Evolutionary conservation across 2,888 invertebrate species (phyloP), one percentile per base, ranked within the genome.

Genomic region (Ennomos quercinarius): DNA sequence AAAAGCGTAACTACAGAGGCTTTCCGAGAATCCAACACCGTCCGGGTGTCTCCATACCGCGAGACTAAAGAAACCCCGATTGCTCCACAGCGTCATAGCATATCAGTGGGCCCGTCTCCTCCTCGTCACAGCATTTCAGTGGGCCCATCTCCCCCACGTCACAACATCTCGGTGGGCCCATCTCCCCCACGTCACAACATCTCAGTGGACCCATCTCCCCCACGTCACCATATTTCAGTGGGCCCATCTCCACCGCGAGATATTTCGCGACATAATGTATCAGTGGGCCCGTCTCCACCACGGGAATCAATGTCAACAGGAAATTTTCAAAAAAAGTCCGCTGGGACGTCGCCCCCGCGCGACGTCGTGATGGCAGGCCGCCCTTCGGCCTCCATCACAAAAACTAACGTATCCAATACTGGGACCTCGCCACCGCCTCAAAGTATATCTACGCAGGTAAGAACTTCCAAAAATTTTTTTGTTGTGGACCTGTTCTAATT

Each of bases 341-440:
- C 81, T 80, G 95, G 95, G 37, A 91, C 94, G 44, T 95, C 89
- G 48, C 86, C 89, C n/a, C 79, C 83, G 43, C 82, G 83, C 60
- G 80, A 79, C 63, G 58, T 61, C 59, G 61, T 54, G 57, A 51
- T 58, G 67, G 81, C 83, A 10, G 72, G 64, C 48, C 73, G 78
- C 47, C 68, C 76, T 38, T 68, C 75, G 40, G 72, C 83, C n/a
- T 66, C 73, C 59, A 71, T 76, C 13, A 74, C 67, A 51, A 83
- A 79, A 59, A 75, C 81, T 54, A 84, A 76, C 37, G 83, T 87
- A 6, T 86, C 90, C 1, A 96, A 96, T 58, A 96, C 95, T 48
- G 97, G 96, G 60, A 97, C 97, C 37, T 97, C 97, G 37, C 97
- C 97, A 43, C 96, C 97, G 37, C 97, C 97, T 2, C 97, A 97